Base-by-base conservation (phyloP, 64 coral and sea anemone species). In the Montipora sp. region DNA sequence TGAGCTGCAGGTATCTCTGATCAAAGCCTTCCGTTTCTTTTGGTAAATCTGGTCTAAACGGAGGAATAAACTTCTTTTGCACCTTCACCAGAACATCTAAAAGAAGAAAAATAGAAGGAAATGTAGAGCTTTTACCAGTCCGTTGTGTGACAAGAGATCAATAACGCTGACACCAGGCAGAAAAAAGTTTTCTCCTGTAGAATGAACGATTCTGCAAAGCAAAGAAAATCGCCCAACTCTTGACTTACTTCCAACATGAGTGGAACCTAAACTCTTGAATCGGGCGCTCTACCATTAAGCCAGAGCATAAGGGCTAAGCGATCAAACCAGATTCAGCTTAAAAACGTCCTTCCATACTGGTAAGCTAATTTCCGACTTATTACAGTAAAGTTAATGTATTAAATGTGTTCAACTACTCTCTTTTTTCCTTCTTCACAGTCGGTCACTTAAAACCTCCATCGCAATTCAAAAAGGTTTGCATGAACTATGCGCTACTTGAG, bases 81-180 rank as follows among this genome's bases (percentile, higher is more conserved):
- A 87, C 44, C 84, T 87, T 87, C 10, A 72, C 84, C 47, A 72
- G 24, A 19, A 72, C 84, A 75, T 75, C 51, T 75, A 48, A 71
- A 12, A 5, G 61, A 5, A 9, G 7, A 21, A 74, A 23, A 10
- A 7, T n/a, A 8, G 10, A 22, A 8, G 8, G 8, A 8, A 5
- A 79, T 4, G n/a, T 49, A 16, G 51, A 21, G 5, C 3, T 3
- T 74, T 21, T 22, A 8, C 10, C 7, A 44, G n/a, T 14, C 15
- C 5, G 66, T 19, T 19, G 5, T 19, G 5, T 18, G n/a, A 69
- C 13, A 19, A 69, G 5, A 5, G 13, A 18, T 19, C 13, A 69
- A 19, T 71, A 19, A 13, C 15, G 14, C n/a, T 71, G 5, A 1
- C 18, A 21, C 22, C 16, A 27, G 6, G 51, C 5, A 20, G 48